Base-by-base conservation (phyloP, 2,888 invertebrate genomes). In the Agapetus fuscipes region DNA sequence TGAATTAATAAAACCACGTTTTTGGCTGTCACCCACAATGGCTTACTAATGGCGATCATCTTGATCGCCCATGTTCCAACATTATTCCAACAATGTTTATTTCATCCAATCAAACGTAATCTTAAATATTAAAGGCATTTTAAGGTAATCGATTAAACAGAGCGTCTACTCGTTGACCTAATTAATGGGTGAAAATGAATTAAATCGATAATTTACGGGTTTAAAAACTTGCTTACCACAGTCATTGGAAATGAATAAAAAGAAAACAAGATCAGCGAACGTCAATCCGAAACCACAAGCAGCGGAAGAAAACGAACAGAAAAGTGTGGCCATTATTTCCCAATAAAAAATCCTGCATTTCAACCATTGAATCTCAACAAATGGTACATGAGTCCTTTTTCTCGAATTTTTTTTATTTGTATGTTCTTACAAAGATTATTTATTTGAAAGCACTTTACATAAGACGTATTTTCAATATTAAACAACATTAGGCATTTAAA, bases 11-110 rank as follows among this genome's bases (percentile, higher is more conserved):
- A 43, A 43, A 43, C 43, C 43, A 43, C 43, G 43, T 43, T 43
- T 43, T 43, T 39, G 38, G 43, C 38, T 43, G 38, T 43, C 43
- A 39, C 43, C 43, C 43, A 37, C 43, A 43, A 43, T 43, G 43
- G 39, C 34, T n/a, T n/a, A n/a, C n/a, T 43, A 43, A 43, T 43
- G 43, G 43, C 43, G 43, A 43, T 43, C 34, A 43, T 39, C 43
- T 25, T 14, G 39, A 39, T 39, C 17, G 34, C 13, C 34, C 32
- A 20, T 20, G 20, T 20, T 20, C 20, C 20, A 20, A 20, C n/a
- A n/a, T n/a, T n/a, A n/a, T n/a, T n/a, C n/a, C n/a, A n/a, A n/a
- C n/a, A n/a, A n/a, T n/a, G n/a, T n/a, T n/a, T n/a, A n/a, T n/a
- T n/a, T n/a, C n/a, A n/a, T n/a, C n/a, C n/a, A 20, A 9, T 6